These are phyloP conservation scores for Anabacerthia variegaticeps DNA, from an alignment of 2,797 vertebrate species.

Conservation along the genomic window DNA sequence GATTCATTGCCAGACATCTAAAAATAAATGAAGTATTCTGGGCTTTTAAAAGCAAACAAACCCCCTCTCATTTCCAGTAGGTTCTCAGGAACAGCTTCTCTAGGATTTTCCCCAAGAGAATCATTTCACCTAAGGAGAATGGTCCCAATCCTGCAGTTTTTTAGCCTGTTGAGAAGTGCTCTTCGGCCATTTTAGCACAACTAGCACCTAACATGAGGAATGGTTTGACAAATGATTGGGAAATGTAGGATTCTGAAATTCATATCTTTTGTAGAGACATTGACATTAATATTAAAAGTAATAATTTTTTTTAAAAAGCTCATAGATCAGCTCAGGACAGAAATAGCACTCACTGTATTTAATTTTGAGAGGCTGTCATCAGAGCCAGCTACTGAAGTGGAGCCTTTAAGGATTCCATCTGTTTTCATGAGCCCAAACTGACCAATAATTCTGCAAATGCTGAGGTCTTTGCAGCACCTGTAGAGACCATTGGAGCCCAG, in stretches of 20 bases:
- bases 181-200: background rate
- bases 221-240: background rate
- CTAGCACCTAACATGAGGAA: background rate
- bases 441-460: background rate
- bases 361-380: conserved; percentile 43
- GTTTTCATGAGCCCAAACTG: conserved; percentile 8
- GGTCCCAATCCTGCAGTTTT: background rate
- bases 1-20: conserved; percentile 15
- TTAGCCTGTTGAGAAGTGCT: background rate
- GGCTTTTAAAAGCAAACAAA: conserved; percentile 24
- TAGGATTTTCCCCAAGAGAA: conserved; percentile 26
- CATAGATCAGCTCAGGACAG: conserved; percentile 6
- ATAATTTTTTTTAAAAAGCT: background rate
- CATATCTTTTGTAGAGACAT: background rate
- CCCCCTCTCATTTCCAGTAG: background rate
- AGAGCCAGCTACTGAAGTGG: conserved; percentile 1
- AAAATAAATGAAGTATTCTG: conserved; percentile 44
- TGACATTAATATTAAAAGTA: conserved; percentile 33
- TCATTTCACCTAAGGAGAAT: background rate
- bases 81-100: background rate
- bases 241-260: background rate
- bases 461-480: background rate
- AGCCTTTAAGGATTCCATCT: background rate
- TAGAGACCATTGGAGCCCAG: background rate
- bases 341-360: conserved; percentile 41